Conservation (phyloP, 2,113 vertebrate genomes). For the Atherinomorus stipes region DNA sequence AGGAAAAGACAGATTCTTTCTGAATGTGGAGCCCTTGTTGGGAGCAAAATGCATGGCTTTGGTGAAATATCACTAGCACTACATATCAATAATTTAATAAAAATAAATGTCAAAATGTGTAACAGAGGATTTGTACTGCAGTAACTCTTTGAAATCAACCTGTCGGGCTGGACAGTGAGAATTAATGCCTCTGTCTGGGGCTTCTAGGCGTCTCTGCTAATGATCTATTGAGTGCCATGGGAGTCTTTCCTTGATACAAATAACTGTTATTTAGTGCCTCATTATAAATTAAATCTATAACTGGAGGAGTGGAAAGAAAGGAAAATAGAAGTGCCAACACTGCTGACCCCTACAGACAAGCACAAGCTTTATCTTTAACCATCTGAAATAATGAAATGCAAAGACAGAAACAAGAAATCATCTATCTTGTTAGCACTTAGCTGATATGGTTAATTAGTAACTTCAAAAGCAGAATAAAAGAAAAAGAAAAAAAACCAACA, state of each 20-base stretch:
- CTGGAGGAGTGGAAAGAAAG: conserved; percentile 9
- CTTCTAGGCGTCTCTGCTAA: conserved; percentile 55
- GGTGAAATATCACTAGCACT: not conserved
- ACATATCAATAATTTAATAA: conserved; percentile 42
- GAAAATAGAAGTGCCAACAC: conserved; percentile 25
- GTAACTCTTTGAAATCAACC: conserved; percentile 53
- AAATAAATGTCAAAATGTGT: conserved; percentile 29
- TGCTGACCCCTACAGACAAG: not conserved
- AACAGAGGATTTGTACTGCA: conserved; percentile 31
- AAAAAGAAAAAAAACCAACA: too few relatives aligned
- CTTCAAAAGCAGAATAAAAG: too few relatives aligned
- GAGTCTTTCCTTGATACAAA: conserved; percentile 60
- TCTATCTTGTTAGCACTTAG: too few relatives aligned
- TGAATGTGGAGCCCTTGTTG: not conserved
- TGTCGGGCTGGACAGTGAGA: conserved; percentile 33
- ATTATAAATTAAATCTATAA: conserved; percentile 64
- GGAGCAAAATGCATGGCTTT: too few relatives aligned
- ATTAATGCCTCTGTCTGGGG: conserved; percentile 44
- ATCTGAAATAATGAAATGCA: conserved; percentile 1
- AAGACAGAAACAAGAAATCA: too few relatives aligned
- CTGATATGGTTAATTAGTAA: too few relatives aligned
- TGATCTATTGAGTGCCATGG: conserved; percentile 55
- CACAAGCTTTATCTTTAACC: conserved; percentile 1
- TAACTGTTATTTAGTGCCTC: conserved; percentile 68
- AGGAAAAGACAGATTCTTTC: not conserved